Evolutionary conservation across 1,140 invertebrate genomes (phyloP), one percentile per base, ranked within the genome.

Genomic region (Vanessa tameamea): DNA sequence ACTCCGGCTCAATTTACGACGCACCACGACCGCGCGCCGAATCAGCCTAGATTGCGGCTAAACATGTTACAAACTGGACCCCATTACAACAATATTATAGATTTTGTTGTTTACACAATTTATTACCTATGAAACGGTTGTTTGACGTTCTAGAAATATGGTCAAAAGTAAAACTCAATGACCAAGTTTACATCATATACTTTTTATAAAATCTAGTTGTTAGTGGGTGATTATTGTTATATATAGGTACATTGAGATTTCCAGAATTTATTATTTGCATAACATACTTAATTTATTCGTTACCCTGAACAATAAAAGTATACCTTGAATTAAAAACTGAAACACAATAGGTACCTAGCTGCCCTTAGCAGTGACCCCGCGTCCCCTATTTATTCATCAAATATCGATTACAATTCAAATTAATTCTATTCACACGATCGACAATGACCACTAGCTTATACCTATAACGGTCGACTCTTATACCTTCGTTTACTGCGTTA

Each of bases 391-490:
- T 77, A 80, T 80, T 79, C 74, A 79, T 79, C 76, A 73, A 75
- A 75, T 69, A 75, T 86, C 76, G 81, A 88, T 87, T 87, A 89
- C 80, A 84, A 87, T 87, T 86, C 79, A 87, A 87, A 89, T 89
- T 75, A 87, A 84, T 80, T 82, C 81, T 55, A 81, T 88, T 87
- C 85, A 87, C 83, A 82, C 81, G 82, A 82, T 77, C 70, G 47
- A 76, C 74, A 76, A 77, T 78, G 76, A 78, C 77, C 76, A 75
- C 47, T 70, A 65, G 73, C 20, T 15, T 48, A 70, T 79, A 69
- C 71, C 81, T 77, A 69, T 77, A 84, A 84, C 81, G 82, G 79
- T 80, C 81, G 59, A 78, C 75, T 77, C 72, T 9, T 65, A 69
- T 76, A 76, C 66, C 70, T 72, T 64, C 68, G 57, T 71, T 84